These are phyloP conservation scores for Plusia festucae DNA, from an alignment of 2,888 invertebrate species.

Conservation along the genomic window DNA sequence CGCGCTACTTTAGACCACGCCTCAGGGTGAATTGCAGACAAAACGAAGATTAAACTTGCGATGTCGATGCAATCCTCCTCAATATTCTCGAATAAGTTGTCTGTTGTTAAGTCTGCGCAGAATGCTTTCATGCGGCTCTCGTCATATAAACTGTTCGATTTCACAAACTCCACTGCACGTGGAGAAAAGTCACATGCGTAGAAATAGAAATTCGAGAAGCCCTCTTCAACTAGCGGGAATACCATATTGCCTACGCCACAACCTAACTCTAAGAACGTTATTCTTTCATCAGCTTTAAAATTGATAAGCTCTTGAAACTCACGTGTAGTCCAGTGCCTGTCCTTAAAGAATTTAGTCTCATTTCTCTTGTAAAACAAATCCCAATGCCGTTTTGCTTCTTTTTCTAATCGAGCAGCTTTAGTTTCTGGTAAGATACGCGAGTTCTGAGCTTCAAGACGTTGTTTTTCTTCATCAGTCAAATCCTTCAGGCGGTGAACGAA, in stretches of 20 bases:
- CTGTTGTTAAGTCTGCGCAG: slow-evolving; percentile 94
- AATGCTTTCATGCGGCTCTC: slow-evolving; percentile 92
- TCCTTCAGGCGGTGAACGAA: slow-evolving; percentile 84
- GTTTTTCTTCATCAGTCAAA: slow-evolving; percentile 90
- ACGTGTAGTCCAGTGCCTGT: slow-evolving; percentile 98
- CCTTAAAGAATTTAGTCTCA: slow-evolving; percentile 97
- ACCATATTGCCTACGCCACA: slow-evolving; percentile 99
- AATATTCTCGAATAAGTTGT: slow-evolving; percentile 90
- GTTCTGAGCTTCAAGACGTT: slow-evolving; percentile 92
- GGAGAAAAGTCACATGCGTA: slow-evolving; percentile 98
- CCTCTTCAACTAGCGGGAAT: slow-evolving; percentile 96
- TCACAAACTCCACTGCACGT: slow-evolving; percentile 96
- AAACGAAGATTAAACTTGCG: slow-evolving; percentile 97
- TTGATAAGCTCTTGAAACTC: slow-evolving; percentile 96
- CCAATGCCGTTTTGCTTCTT: slow-evolving; percentile 96
- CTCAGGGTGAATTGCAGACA: slow-evolving; percentile 97
- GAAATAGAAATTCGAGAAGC: slow-evolving; percentile 90
- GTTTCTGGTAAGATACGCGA: slow-evolving; percentile 88
- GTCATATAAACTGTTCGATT: slow-evolving; percentile 91
- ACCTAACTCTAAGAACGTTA: slow-evolving; percentile 94
- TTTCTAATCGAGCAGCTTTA: slow-evolving; percentile 94
- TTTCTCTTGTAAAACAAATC: slow-evolving; percentile 99
- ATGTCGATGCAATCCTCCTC: slow-evolving; percentile 91
- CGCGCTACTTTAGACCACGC: slow-evolving; percentile 91
- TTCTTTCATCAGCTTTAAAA: slow-evolving; percentile 87